Conservation (phyloP, 2,888 invertebrate species). For the Stegophylla sp. region DNA sequence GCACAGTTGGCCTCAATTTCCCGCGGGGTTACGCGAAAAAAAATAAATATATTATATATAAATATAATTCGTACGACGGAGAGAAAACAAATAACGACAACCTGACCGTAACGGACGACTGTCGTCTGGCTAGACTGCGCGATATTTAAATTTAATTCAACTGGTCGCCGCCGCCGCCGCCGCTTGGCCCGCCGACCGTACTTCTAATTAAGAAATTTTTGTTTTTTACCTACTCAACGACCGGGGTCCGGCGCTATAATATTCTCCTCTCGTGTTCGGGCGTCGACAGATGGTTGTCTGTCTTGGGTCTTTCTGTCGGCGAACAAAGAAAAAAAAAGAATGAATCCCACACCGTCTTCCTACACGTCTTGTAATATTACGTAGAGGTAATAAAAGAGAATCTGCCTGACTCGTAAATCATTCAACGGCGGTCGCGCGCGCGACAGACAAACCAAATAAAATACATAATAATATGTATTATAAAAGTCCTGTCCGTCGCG, state of each 20-base stretch:
- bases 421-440: not conserved
- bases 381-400: no score
- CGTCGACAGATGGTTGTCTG: slow-evolving; percentile 40
- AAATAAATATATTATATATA: slow-evolving; percentile 5
- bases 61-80: not conserved
- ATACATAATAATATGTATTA: no score
- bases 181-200: not conserved
- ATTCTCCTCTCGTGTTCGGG: slow-evolving; percentile 3
- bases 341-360: no score
- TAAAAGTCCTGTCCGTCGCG: not conserved
- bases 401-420: slow-evolving; percentile 22
- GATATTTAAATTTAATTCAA: slow-evolving; percentile 39
- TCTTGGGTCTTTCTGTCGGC: not conserved
- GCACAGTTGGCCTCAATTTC: slow-evolving; percentile 23
- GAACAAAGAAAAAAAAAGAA: no score
- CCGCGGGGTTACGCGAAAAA: not conserved
- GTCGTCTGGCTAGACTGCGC: slow-evolving; percentile 7
- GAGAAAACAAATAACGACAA: slow-evolving; percentile 7
- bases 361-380: no score
- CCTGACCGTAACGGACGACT: slow-evolving; percentile 21
- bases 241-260: not conserved
- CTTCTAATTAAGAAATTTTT: slow-evolving; percentile 50
- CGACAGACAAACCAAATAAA: not conserved
- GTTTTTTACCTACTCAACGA: no score
- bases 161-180: not conserved